These are phyloP conservation scores for Rhagophthalmus giganteus DNA, from an alignment of 2,888 invertebrate species.

Conservation along the genomic window DNA sequence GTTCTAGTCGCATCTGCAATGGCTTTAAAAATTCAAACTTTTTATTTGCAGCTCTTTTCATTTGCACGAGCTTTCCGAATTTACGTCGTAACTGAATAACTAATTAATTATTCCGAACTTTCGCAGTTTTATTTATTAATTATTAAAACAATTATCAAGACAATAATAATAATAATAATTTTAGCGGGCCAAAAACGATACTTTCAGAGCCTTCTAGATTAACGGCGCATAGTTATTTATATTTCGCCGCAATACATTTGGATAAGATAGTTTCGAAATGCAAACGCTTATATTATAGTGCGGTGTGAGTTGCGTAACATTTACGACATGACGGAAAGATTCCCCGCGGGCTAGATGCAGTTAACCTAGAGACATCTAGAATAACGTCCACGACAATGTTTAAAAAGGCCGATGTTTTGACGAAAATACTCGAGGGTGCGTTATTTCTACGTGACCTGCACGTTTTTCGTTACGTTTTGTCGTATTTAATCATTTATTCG, in stretches of 20 bases:
- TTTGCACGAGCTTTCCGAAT: slow-evolving; percentile 19
- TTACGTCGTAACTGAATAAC: slow-evolving; percentile 20
- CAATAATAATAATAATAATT: no score
- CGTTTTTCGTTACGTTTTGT: slow-evolving; percentile 12
- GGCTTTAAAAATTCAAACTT: slow-evolving; percentile 16
- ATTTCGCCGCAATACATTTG: neutral
- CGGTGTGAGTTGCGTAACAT: slow-evolving; percentile 12
- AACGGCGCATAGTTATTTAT: neutral
- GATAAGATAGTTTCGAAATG: no score
- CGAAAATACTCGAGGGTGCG: slow-evolving; percentile 26
- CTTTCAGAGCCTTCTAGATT: neutral
- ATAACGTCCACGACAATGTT: slow-evolving; percentile 24
- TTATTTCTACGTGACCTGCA: slow-evolving; percentile 21
- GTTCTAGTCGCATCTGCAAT: no score
- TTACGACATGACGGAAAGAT: slow-evolving; percentile 16
- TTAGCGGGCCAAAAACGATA: neutral
- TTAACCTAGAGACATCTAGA: slow-evolving; percentile 26
- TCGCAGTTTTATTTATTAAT: neutral
- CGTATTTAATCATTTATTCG: slow-evolving; percentile 1
- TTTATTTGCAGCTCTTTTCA: slow-evolving; percentile 18
- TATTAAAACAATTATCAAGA: neutral
- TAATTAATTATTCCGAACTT: slow-evolving; percentile 21
- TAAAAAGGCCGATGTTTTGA: slow-evolving; percentile 23
- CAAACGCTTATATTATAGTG: no score
- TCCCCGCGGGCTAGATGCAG: slow-evolving; percentile 15